Percentiles rank a stretch among this genome's conserved stretches.
Evolutionary conservation across 2,797 vertebrate species (phyloP).

Genomic region (Enteromius afrohamiltoni): DNA sequence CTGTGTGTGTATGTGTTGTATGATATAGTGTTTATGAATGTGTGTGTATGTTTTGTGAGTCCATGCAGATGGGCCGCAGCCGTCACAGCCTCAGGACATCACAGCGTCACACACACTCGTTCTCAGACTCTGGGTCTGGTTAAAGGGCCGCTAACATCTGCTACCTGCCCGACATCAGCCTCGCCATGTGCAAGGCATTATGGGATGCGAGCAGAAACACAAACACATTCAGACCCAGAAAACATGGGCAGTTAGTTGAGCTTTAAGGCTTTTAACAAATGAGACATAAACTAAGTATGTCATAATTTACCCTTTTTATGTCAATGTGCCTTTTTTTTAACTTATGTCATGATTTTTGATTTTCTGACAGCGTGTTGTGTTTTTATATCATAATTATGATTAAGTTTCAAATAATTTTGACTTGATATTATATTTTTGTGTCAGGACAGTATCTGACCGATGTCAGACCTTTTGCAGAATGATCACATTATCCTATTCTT

Average conservation of each 20-base stretch:
- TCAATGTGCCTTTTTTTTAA: background rate
- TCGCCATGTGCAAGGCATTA: conserved; percentile 5
- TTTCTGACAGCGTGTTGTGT: background rate
- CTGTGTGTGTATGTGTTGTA: too few species aligned
- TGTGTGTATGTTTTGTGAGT: conserved; percentile 30
- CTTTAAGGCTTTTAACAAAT: background rate
- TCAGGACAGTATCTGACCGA: background rate
- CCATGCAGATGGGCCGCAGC: conserved; percentile 13
- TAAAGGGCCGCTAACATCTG: conserved; percentile 25
- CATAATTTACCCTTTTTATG: background rate
- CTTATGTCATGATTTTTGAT: background rate
- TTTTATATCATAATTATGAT: background rate
- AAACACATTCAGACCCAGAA: background rate
- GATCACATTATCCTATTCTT: background rate
- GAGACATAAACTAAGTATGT: background rate
- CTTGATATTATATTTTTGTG: background rate
- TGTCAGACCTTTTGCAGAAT: background rate
- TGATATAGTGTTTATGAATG: background rate
- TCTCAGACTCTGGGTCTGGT: conserved; percentile 19
- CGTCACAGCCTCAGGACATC: conserved; percentile 13
- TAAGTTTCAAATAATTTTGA: background rate
- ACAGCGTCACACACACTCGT: background rate
- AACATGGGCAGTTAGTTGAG: background rate
- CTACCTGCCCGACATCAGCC: conserved; percentile 20
- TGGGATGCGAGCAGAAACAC: conserved; percentile 15